Percentiles rank a stretch among this genome's conserved stretches.
Evolutionary conservation across 2,888 invertebrate species (phyloP).

Genomic region (Pristionchus japonicus): DNA sequence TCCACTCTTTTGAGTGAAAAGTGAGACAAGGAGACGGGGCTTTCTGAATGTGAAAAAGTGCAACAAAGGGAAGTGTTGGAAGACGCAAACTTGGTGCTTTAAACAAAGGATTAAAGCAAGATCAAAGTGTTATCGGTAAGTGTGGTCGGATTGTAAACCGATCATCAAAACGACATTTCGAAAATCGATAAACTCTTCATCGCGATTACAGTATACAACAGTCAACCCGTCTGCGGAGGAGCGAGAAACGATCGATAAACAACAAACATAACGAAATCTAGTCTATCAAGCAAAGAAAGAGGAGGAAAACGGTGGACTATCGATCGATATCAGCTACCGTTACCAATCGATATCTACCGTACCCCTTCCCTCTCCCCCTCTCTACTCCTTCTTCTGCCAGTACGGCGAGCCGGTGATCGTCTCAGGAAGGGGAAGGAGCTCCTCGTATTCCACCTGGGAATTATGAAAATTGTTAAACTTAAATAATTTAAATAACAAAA

Average conservation of each 20-base stretch:
- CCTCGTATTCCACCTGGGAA: constrained; percentile 55
- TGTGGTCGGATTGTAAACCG: background rate
- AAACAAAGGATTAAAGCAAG: too few relatives aligned
- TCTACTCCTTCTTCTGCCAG: constrained; percentile 10
- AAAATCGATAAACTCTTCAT: background rate
- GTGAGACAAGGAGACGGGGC: too few relatives aligned
- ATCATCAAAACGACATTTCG: background rate
- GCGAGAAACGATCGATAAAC: constrained; percentile 23
- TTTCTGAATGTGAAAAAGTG: too few relatives aligned
- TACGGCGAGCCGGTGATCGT: constrained; percentile 50
- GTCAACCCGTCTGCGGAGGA: background rate
- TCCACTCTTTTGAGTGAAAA: too few relatives aligned
- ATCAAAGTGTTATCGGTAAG: background rate
- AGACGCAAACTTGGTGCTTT: too few relatives aligned
- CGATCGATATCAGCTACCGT: constrained; percentile 18
- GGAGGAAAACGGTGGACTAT: background rate
- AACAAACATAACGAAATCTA: background rate
- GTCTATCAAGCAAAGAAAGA: background rate
- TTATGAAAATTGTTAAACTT: background rate
- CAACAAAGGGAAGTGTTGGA: too few relatives aligned
- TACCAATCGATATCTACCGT: background rate
- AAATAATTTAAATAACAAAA: background rate
- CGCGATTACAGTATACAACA: constrained; percentile 32
- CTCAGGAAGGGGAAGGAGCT: constrained; percentile 62
- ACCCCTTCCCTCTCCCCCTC: too few relatives aligned